A percentile compares a stretch with the other conserved stretches of the same genome.
Evolutionary conservation across 2,113 vertebrate species (phyloP).

Genomic region (Tragelaphus scriptus): DNA sequence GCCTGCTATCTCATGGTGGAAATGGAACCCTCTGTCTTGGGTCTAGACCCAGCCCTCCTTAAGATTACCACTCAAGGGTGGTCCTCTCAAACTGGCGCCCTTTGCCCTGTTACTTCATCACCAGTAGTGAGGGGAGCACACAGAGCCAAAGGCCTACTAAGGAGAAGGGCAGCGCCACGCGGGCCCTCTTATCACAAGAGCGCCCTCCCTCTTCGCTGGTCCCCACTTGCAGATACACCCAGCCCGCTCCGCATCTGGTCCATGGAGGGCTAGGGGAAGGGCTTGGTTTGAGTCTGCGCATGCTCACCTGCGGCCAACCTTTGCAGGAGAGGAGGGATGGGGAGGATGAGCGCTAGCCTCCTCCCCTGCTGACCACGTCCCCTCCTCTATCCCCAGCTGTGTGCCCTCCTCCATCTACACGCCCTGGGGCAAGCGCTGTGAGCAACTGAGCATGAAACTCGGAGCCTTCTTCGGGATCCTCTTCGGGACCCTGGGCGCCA

Average conservation of each 20-base stretch:
- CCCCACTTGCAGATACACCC: too few species aligned
- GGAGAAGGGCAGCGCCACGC: not conserved
- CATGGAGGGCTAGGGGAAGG: accelerated
- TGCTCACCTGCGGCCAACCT: not conserved
- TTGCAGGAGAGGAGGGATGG: too few species aligned
- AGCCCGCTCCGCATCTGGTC: not conserved
- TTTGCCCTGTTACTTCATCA: too few species aligned
- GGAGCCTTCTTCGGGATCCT: conserved; percentile 73
- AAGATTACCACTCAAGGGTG: not conserved
- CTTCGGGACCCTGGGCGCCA: conserved; percentile 67
- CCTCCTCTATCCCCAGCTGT: not conserved
- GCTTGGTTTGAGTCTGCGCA: not conserved
- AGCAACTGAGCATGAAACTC: conserved; percentile 69
- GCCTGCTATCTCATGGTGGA: not conserved
- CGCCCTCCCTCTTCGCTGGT: accelerated
- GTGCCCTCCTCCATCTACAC: conserved; percentile 32
- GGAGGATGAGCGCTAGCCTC: not conserved
- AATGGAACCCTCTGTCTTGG: not conserved
- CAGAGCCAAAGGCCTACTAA: not conserved
- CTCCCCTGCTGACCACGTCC: accelerated
- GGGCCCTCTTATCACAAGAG: accelerated
- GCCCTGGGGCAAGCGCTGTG: conserved; percentile 58
- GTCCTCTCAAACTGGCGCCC: not conserved
- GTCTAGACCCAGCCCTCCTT: not conserved
- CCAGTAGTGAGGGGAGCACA: not conserved